phyloP scores from a whole-genome alignment of 2,888 invertebrate genomes.

The Apotomis capreana region DNA sequence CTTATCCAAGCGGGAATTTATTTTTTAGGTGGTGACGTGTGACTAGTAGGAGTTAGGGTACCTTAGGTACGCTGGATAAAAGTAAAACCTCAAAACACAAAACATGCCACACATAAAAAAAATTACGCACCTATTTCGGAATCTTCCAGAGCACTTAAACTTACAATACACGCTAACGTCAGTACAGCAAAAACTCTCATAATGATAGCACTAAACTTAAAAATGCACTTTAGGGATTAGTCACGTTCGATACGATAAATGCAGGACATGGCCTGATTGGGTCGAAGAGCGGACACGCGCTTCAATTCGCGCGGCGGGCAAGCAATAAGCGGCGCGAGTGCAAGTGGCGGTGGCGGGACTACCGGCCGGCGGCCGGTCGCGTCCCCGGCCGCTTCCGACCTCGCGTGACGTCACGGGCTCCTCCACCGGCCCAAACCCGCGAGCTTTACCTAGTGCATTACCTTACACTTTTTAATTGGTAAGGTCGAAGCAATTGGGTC shows the following conservation, averaged over 20 bases:
- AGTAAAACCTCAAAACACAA: neutral
- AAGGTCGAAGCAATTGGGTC: constrained; percentile 81
- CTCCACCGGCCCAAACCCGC: constrained; percentile 53
- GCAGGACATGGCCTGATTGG: constrained; percentile 65
- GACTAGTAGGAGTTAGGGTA: too few species aligned
- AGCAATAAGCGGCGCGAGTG: constrained; percentile 72
- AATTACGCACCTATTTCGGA: constrained; percentile 62
- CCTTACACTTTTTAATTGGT: constrained; percentile 81
- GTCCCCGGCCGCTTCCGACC: constrained; percentile 67
- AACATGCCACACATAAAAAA: neutral
- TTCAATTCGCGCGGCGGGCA: constrained; percentile 76
- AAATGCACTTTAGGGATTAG: constrained; percentile 47
- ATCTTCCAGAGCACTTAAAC: constrained; percentile 59
- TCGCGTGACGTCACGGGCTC: constrained; percentile 61
- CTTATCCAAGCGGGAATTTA: too few species aligned
- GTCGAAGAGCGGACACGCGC: constrained; percentile 76
- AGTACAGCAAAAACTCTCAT: constrained; percentile 25
- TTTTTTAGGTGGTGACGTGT: too few species aligned
- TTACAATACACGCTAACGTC: constrained; percentile 24
- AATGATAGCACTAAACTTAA: constrained; percentile 27
- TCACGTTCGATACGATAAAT: constrained; percentile 57
- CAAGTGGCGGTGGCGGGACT: constrained; percentile 51
- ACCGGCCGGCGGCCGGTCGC: constrained; percentile 59
- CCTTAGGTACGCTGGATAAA: neutral
- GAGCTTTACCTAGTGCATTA: constrained; percentile 54